Conservation (phyloP, 1,140 invertebrate species). For the Drosophila elegans region DNA sequence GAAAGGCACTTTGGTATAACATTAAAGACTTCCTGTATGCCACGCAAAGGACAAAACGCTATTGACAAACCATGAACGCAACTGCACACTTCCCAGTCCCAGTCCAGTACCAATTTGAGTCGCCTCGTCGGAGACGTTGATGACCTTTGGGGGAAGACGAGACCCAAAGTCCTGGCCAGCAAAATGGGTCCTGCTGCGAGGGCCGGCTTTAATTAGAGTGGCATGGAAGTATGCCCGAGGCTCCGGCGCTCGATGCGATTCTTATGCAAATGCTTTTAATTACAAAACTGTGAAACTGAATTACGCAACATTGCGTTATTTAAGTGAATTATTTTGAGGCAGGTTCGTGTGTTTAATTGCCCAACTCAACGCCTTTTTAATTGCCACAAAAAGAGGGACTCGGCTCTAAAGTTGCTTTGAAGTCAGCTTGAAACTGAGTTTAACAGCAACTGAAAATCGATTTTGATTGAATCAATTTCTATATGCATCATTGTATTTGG, state of each 20-base stretch:
- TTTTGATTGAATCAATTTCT: conserved; percentile 44
- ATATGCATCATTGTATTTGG: neutral
- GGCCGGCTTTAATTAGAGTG: conserved; percentile 64
- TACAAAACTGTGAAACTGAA: conserved; percentile 82
- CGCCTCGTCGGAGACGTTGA: conserved; percentile 47
- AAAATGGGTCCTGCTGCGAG: conserved; percentile 7
- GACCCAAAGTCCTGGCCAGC: neutral
- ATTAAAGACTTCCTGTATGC: conserved; percentile 65
- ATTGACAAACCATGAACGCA: conserved; percentile 41
- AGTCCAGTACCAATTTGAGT: neutral
- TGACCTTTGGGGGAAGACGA: conserved; percentile 61
- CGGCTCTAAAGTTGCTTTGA: conserved; percentile 36
- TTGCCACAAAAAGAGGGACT: conserved; percentile 42
- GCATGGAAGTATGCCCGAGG: conserved; percentile 74
- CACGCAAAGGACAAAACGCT: conserved; percentile 65
- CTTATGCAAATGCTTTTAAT: conserved; percentile 82
- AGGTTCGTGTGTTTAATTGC: conserved; percentile 79
- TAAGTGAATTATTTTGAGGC: conserved; percentile 63
- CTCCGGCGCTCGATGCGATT: conserved; percentile 55
- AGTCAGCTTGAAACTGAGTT: neutral
- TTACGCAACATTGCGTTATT: conserved; percentile 83
- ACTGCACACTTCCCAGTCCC: conserved; percentile 9
- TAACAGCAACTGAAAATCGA: conserved; percentile 38
- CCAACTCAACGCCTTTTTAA: conserved; percentile 79
- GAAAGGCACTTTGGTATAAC: conserved; percentile 23